phyloP scores from a whole-genome alignment of 2,113 vertebrate genomes.

The Triplophysa dalaica region DNA sequence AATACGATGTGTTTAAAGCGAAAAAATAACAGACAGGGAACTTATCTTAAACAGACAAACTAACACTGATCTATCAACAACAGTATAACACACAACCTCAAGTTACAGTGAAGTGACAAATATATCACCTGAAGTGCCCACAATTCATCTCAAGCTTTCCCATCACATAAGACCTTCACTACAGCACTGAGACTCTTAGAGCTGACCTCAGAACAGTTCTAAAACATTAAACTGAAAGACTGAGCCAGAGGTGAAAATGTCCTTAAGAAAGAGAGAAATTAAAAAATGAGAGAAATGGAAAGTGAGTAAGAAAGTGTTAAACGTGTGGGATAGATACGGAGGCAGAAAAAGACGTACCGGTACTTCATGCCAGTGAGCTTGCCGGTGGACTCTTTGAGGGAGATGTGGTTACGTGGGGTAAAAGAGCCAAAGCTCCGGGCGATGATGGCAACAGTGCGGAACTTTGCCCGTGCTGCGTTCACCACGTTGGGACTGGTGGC shows the following conservation, averaged over 20 bases:
- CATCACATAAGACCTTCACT: neutral
- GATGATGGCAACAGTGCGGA: conserved; percentile 97
- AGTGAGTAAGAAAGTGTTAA: neutral
- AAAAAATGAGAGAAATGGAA: neutral
- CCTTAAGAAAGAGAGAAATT: no score
- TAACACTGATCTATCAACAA: neutral
- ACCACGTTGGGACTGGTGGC: conserved; percentile 89
- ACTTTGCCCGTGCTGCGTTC: conserved; percentile 92
- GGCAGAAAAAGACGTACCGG: conserved; percentile 78
- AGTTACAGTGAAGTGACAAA: neutral
- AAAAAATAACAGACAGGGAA: neutral
- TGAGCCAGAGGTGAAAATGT: neutral
- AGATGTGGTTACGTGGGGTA: conserved; percentile 93
- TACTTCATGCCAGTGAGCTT: conserved; percentile 99
- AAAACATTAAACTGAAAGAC: neutral
- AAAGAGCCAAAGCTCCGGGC: conserved; percentile 95
- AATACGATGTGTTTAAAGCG: neutral
- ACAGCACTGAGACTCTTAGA: neutral
- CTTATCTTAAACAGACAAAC: neutral
- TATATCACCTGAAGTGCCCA: neutral
- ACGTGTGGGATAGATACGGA: neutral
- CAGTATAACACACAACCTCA: neutral
- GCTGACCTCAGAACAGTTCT: neutral
- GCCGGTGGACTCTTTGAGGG: conserved; percentile 96
- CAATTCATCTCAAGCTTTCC: neutral